phyloP scores from a whole-genome alignment of 1,140 invertebrate genomes.

The Cherax quadricarinatus region DNA sequence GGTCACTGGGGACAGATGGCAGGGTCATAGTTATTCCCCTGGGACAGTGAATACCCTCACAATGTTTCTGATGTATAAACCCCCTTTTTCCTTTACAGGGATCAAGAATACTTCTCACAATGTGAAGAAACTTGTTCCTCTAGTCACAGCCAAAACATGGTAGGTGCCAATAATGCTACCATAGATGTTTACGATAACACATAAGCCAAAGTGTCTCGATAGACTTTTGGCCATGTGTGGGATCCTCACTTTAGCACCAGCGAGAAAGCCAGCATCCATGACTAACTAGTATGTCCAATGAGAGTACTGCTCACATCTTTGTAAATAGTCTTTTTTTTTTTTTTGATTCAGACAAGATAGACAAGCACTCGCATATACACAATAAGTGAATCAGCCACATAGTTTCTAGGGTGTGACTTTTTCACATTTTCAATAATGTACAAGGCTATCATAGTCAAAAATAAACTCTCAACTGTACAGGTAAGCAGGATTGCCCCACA shows the following conservation, averaged over 20 bases:
- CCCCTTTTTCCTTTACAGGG: slow-evolving; percentile 6
- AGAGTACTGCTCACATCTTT: not conserved
- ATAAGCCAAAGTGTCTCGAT: not conserved
- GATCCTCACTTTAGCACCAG: slow-evolving; percentile 1
- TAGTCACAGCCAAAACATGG: slow-evolving; percentile 35
- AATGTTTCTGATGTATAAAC: slow-evolving; percentile 4
- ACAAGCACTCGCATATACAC: slow-evolving; percentile 41
- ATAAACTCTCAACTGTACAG: slow-evolving; percentile 71
- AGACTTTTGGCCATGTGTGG: not conserved
- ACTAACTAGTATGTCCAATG: slow-evolving; percentile 3
- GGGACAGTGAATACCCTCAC: not conserved
- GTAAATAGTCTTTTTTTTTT: not conserved
- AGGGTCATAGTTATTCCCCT: slow-evolving; percentile 3
- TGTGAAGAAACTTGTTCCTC: slow-evolving; percentile 23
- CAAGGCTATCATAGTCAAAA: slow-evolving; percentile 55
- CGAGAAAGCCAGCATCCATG: not conserved
- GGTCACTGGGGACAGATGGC: slow-evolving; percentile 22
- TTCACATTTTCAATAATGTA: slow-evolving; percentile 40
- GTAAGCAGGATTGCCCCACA: slow-evolving; percentile 54
- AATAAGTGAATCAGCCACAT: slow-evolving; percentile 25
- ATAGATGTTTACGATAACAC: slow-evolving; percentile 28
- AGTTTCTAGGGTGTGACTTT: slow-evolving; percentile 26
- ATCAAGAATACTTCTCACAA: not conserved
- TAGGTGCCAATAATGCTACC: slow-evolving; percentile 36
- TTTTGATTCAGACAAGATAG: slow-evolving; percentile 33